Conservation (phyloP, 2,113 vertebrate species). For the Menidia beryllina region DNA sequence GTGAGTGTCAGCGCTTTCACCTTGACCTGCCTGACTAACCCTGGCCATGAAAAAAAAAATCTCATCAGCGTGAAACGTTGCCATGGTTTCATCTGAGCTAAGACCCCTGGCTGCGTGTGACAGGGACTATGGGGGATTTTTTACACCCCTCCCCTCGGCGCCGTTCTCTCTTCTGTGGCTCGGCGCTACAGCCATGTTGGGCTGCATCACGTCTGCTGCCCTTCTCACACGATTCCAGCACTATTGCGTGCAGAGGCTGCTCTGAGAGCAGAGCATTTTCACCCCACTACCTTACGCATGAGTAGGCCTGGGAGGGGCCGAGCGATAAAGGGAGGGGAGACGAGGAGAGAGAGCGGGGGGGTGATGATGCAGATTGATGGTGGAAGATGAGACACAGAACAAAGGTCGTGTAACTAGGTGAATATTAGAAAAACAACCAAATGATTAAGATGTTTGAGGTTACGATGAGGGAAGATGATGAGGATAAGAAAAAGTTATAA, state of each 20-base stretch:
- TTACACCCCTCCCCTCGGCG: slow-evolving; percentile 39
- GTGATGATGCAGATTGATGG: slow-evolving; percentile 40
- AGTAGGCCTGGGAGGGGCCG: slow-evolving; percentile 70
- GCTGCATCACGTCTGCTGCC: slow-evolving; percentile 60
- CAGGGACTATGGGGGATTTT: slow-evolving; percentile 26
- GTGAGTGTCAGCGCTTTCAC: slow-evolving; percentile 68
- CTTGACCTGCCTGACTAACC: slow-evolving; percentile 72
- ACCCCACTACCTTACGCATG: slow-evolving; percentile 73
- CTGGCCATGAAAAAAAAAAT: slow-evolving; percentile 61
- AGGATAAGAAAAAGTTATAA: slow-evolving; percentile 23
- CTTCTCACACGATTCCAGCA: slow-evolving; percentile 68
- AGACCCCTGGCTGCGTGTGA: slow-evolving; percentile 57
- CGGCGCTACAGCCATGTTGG: slow-evolving; percentile 53
- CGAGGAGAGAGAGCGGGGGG: slow-evolving; percentile 7
- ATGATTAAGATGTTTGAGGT: slow-evolving; percentile 37
- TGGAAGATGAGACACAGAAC: slow-evolving; percentile 49
- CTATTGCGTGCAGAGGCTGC: slow-evolving; percentile 77
- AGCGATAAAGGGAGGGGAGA: slow-evolving; percentile 35
- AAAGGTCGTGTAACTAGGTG: slow-evolving; percentile 56
- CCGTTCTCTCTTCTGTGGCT: slow-evolving; percentile 39
- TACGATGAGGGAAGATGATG: slow-evolving; percentile 24
- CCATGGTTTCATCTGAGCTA: slow-evolving; percentile 64
- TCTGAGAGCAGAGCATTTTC: slow-evolving; percentile 71
- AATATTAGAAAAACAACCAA: slow-evolving; percentile 50
- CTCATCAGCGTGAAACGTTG: slow-evolving; percentile 69